A percentile compares a stretch with the other conserved stretches of the same genome.
Evolutionary conservation across 2,113 vertebrate genomes (phyloP).

Genomic region (Ochotona curzoniae): DNA sequence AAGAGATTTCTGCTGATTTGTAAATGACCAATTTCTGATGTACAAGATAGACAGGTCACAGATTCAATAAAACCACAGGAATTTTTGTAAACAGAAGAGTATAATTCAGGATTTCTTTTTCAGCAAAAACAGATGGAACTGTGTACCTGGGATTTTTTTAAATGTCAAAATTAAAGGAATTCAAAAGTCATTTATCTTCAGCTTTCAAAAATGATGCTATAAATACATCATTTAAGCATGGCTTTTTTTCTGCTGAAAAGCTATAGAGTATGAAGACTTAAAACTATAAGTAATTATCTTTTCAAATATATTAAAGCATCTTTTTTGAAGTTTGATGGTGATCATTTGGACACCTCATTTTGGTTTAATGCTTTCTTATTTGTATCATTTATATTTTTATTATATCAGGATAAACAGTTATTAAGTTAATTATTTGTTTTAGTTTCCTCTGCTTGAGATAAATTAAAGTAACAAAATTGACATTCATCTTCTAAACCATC

Average conservation of each 20-base stretch:
- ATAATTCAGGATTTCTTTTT: constrained; percentile 34
- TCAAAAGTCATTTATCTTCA: constrained; percentile 33
- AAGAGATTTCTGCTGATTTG: constrained; percentile 49
- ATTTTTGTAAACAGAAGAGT: not conserved
- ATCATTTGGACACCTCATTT: not conserved
- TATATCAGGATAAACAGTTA: constrained; percentile 11
- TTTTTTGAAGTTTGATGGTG: constrained; percentile 30
- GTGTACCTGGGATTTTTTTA: constrained; percentile 15
- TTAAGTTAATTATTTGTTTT: constrained; percentile 41
- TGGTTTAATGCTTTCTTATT: constrained; percentile 22
- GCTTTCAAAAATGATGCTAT: not conserved
- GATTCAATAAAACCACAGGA: constrained; percentile 3
- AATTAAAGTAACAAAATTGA: constrained; percentile 19
- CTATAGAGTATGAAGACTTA: constrained; percentile 5
- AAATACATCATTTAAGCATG: constrained; percentile 17
- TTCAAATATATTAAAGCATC: not conserved
- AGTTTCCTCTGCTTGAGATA: constrained; percentile 11
- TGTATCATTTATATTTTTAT: constrained; percentile 4
- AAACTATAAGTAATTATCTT: not conserved
- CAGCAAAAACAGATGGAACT: not conserved
- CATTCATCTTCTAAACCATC: not conserved
- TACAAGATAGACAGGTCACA: constrained; percentile 7
- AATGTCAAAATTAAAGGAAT: constrained; percentile 19
- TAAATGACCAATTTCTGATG: not conserved
- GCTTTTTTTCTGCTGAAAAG: constrained; percentile 20